Evolutionary conservation across 2,113 vertebrate species (phyloP).

Genomic region (Pungitius pungitius): DNA sequence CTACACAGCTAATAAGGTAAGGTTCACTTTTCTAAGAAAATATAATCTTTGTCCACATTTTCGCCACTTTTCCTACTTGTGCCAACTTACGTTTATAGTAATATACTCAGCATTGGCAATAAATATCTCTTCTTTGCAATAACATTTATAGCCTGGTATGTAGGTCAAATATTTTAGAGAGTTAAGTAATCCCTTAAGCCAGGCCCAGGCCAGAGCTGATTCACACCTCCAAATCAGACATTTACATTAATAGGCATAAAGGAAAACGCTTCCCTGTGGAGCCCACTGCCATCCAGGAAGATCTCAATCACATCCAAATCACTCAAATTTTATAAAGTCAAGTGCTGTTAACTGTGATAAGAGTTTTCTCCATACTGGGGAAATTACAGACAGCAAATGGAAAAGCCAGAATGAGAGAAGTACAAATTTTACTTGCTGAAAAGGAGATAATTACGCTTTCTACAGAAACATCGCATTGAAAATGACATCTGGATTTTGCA

Average conservation of each 20-base stretch:
- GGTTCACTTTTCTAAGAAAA: conserved; percentile 7
- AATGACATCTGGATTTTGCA: not conserved
- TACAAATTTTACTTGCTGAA: not conserved
- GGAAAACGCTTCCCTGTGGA: conserved; percentile 1
- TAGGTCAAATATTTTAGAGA: conserved; percentile 48
- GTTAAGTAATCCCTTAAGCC: conserved; percentile 53
- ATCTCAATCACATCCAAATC: not conserved
- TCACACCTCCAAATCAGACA: conserved; percentile 39
- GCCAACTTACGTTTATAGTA: conserved; percentile 1
- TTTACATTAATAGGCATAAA: conserved; percentile 30
- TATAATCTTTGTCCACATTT: not conserved
- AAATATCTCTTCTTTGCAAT: conserved; percentile 12
- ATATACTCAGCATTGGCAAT: not conserved
- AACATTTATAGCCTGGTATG: conserved; percentile 50
- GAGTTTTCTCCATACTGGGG: not conserved
- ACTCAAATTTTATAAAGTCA: not conserved
- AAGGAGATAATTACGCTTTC: not conserved
- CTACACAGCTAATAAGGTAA: conserved; percentile 17
- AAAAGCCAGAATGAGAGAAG: not conserved
- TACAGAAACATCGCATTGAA: not conserved
- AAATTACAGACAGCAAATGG: not conserved
- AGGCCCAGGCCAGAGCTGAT: conserved; percentile 29
- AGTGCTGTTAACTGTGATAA: not conserved
- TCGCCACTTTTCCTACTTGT: not conserved
- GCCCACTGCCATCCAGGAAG: conserved; percentile 6